These are phyloP conservation scores for Meiosimyza platycephala DNA, from an alignment of 2,888 invertebrate species.

Conservation along the genomic window DNA sequence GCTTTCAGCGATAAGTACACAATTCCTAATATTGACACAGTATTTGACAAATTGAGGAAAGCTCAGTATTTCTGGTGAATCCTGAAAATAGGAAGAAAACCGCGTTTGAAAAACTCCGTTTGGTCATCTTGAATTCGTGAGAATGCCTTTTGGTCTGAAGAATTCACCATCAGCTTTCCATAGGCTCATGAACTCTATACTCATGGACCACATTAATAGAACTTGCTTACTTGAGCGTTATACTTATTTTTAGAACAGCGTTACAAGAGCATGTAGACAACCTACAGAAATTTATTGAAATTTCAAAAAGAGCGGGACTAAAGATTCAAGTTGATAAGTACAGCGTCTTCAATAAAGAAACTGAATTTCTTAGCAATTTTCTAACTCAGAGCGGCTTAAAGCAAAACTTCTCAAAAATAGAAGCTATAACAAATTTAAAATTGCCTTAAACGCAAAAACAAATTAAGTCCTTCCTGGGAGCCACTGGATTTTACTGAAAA, in stretches of 20 bases:
- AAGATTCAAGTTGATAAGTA: conserved; percentile 38
- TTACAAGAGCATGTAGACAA: conserved; percentile 36
- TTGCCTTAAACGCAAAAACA: neutral
- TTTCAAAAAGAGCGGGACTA: conserved; percentile 35
- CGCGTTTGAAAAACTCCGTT: conserved; percentile 30
- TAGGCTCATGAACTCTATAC: conserved; percentile 42
- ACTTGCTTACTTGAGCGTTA: conserved; percentile 44
- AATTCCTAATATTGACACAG: conserved; percentile 35
- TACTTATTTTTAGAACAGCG: conserved; percentile 42
- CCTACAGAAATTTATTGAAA: conserved; percentile 24
- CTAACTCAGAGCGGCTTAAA: conserved; percentile 34
- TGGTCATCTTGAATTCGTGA: conserved; percentile 43
- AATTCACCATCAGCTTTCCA: conserved; percentile 47
- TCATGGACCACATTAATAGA: conserved; percentile 39
- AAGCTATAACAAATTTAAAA: conserved; percentile 40
- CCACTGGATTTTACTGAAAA: conserved; percentile 44
- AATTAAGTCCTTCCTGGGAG: conserved; percentile 22
- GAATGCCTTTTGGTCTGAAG: conserved; percentile 47
- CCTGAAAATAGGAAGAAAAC: conserved; percentile 43
- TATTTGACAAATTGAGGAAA: conserved; percentile 38
- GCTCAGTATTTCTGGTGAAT: conserved; percentile 15
- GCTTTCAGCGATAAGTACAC: conserved; percentile 34
- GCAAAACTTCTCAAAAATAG: conserved; percentile 37
- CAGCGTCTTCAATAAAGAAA: conserved; percentile 40
- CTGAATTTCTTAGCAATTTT: conserved; percentile 34